Evolutionary conservation across 2,888 invertebrate genomes (phyloP), one percentile per base, ranked within the genome.

Genomic region (Sphinx pinastri): DNA sequence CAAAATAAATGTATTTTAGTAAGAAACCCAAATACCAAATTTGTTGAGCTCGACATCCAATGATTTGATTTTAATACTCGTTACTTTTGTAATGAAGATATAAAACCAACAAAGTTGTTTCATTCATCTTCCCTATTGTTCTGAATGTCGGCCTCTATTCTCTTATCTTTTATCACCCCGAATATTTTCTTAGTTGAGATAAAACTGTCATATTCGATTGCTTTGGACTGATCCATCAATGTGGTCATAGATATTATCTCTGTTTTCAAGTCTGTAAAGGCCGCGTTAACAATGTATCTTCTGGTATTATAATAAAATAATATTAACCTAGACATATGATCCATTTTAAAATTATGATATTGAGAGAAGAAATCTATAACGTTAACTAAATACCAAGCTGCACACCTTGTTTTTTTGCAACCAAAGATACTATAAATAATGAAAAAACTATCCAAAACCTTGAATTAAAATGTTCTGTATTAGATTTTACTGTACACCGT

Each of bases 201-300:
- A 63, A 63, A 63, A 7, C n/a, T n/a, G n/a, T 60, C 60, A 49
- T 49, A 49, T 63, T 49, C 49, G 13, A 63, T 47, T 1, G 16
- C 16, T 16, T 55, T 55, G 16, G 8, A 55, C 19, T 19, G 13
- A 63, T 49, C 63, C 49, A 19, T 49, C 63, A 19, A 49, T 63
- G 5, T 19, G 47, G 12, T 19, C 49, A 49, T 60, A 16, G 60
- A 63, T 49, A 49, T 49, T 47, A 63, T 63, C 60, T 60, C 12
- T 2, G 38, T 38, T 59, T n/a, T n/a, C 38, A 6, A 59, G 14
- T 59, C 59, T 16, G 38, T 19, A 55, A 54, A 8, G 8, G 45
- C n/a, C 45, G 16, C 19, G 19, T 57, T 57, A 25, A 12, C 25
- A 25, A 10, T 12, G 12, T 25, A 57, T 58, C 38, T 14, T 14